Percentiles rank a stretch among this genome's conserved stretches.
Evolutionary conservation across 2,888 invertebrate species (phyloP).

Genomic region (Lithophane leautieri): DNA sequence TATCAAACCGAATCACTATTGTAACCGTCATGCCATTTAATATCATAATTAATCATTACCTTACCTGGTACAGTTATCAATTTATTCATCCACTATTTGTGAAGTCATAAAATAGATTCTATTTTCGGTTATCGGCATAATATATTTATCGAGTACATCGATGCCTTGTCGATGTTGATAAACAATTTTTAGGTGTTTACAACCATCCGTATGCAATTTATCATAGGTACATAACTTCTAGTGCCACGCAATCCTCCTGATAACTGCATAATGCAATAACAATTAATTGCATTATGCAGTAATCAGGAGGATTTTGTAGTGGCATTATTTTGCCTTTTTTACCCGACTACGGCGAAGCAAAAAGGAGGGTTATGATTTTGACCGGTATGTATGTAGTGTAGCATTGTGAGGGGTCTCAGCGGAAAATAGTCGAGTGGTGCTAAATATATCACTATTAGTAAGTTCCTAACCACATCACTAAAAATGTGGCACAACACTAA

Average conservation of each 20-base stretch:
- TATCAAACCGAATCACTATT: constrained; percentile 8
- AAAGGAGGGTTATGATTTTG: no score
- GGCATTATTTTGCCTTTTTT: constrained; percentile 9
- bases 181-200: constrained; percentile 8
- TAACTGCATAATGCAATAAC: no score
- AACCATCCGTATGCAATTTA: neutral
- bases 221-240: neutral
- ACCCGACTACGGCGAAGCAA: no score
- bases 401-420: no score
- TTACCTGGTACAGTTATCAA: constrained; percentile 28
- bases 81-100: constrained; percentile 21
- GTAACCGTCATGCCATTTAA: constrained; percentile 11
- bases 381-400: no score
- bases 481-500: no score
- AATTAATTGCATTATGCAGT: constrained; percentile 19
- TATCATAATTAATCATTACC: constrained; percentile 38
- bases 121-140: constrained; percentile 44
- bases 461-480: no score
- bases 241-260: neutral
- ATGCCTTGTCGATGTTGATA: constrained; percentile 42
- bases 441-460: no score
- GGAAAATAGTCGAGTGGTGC: no score
- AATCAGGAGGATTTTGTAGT: neutral
- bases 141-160: constrained; percentile 24
- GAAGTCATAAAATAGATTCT: constrained; percentile 41